Evolutionary conservation across 2,797 vertebrate species (phyloP).

Genomic region (Hozukius guyotensis): DNA sequence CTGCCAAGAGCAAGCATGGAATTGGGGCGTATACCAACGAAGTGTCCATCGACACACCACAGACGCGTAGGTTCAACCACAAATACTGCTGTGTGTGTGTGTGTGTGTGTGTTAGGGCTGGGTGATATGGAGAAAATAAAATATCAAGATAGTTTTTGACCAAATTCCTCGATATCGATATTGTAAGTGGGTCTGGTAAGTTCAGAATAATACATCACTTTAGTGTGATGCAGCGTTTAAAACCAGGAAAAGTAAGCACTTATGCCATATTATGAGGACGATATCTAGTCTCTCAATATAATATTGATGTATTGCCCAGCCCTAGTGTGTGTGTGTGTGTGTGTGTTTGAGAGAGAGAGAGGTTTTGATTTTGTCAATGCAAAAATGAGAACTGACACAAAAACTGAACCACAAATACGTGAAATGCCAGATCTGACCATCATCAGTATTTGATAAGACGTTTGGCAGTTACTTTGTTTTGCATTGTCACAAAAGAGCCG

Average conservation of each 20-base stretch:
- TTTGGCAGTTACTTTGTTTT: slow-evolving; percentile 26
- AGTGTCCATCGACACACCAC: slow-evolving; percentile 94
- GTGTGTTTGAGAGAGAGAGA: slow-evolving; percentile 13
- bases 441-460: not conserved
- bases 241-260: too few relatives aligned
- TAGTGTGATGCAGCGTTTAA: too few relatives aligned
- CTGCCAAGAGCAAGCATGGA: slow-evolving; percentile 94
- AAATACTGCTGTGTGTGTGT: slow-evolving; percentile 27
- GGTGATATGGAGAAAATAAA: too few relatives aligned
- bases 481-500: slow-evolving; percentile 63
- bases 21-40: slow-evolving; percentile 95
- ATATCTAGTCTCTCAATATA: too few relatives aligned
- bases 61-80: slow-evolving; percentile 94
- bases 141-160: too few relatives aligned
- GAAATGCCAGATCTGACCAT: not conserved
- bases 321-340: not conserved
- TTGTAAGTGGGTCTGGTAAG: too few relatives aligned
- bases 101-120: slow-evolving; percentile 6
- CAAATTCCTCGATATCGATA: too few relatives aligned
- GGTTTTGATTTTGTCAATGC: slow-evolving; percentile 64
- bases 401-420: not conserved
- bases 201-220: too few relatives aligned
- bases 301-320: too few relatives aligned
- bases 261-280: too few relatives aligned
- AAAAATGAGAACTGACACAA: slow-evolving; percentile 14